Evolutionary conservation across 2,888 invertebrate species (phyloP), one percentile per base, ranked within the genome.

Genomic region (Dilophus febrilis): DNA sequence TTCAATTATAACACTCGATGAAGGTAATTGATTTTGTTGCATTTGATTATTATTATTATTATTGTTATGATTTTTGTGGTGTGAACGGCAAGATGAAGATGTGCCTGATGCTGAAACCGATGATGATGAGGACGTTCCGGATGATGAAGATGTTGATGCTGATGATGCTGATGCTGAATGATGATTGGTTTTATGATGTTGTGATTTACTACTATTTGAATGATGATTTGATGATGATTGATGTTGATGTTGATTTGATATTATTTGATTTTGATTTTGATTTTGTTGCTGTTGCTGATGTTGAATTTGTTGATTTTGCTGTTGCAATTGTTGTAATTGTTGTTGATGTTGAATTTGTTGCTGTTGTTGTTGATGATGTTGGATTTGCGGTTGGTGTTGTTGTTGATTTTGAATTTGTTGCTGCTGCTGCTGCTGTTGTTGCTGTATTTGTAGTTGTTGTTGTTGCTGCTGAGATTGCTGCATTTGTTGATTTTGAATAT

Each of bases 371-470:
- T 49, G 47, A 6, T 4, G 50, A 17, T 47, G 48, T 37, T 49
- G 50, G 34, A 49, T 49, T 40, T 49, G 49, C 38, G 47, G 47
- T 17, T 48, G 45, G 26, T 49, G 46, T 49, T 46, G 41, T 40
- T 49, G 49, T 33, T 49, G 48, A 37, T 29, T 17, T 37, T 37
- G 35, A 7, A 49, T 52, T 1, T 47, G 52, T 5, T 51, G 51
- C 6, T 49, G 48, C 16, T 55, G 61, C 43, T 69, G 70, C 34
- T 68, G 70, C 46, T 62, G 64, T 10, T 59, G 56, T 50, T 66
- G 64, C 53, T 64, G 63, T 14, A 58, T 56, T 14, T 64, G 66
- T 31, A 62, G 61, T 40, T 66, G 60, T 48, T 67, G 64, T 50
- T 14, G 16, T 32, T 16, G n/a, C 35, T 40, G 22, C 19, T 34